phyloP scores from a whole-genome alignment of 2,113 vertebrate genomes.

The Melierax canorus region DNA sequence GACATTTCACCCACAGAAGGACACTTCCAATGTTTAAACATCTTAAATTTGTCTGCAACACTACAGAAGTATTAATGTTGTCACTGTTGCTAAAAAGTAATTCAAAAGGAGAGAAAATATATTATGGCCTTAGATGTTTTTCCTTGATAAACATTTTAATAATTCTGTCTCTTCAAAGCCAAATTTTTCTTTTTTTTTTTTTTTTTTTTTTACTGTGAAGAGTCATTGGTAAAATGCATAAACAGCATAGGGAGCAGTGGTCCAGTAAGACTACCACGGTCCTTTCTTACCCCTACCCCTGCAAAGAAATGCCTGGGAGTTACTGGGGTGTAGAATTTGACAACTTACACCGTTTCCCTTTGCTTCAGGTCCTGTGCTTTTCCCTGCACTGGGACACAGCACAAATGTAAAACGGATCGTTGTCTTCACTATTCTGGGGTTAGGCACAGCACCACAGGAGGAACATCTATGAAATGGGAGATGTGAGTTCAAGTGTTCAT shows the following conservation, averaged over 20 bases:
- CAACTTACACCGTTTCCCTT: neutral
- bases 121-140: neutral
- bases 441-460: neutral
- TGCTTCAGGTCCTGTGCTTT: neutral
- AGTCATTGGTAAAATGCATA: neutral
- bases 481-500: neutral
- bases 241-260: neutral
- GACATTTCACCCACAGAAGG: neutral
- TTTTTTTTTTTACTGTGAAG: neutral
- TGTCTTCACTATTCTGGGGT: neutral
- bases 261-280: too few species aligned
- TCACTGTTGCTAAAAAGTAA: neutral
- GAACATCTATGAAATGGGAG: neutral
- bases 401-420: accelerated
- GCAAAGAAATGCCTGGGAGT: neutral
- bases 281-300: accelerated
- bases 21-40: neutral
- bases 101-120: neutral
- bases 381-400: neutral
- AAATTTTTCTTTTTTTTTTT: too few species aligned
- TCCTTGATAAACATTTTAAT: neutral
- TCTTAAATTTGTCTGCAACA: neutral
- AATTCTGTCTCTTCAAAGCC: neutral
- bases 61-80: neutral
- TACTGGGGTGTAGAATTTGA: neutral